Evolutionary conservation across 1,140 invertebrate genomes (phyloP), one percentile per base, ranked within the genome.

Genomic region (Tetranychus urticae): DNA sequence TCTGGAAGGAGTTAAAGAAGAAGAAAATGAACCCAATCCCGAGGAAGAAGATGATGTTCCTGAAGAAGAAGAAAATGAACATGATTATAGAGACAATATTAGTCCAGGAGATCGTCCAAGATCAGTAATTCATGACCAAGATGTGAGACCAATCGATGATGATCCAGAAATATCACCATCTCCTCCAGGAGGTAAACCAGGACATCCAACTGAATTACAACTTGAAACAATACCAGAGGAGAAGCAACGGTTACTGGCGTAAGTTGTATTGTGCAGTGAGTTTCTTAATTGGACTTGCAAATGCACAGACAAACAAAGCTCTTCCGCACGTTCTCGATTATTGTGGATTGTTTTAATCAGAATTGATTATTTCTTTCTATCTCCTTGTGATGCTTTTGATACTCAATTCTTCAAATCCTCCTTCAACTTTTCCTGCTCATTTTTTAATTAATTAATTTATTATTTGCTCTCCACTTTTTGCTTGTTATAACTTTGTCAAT

Each of bases 181-280:
- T 8, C 58, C 37, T 12, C 58, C 37, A 23, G 45, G 23, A 23
- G 36, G 23, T n/a, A 31, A n/a, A 34, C 37, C 45, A 59, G 12
- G 36, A 12, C 37, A 31, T 12, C 37, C 58, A 36, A 33, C 23
- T 13, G 58, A 59, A 35, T 48, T 59, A 46, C 58, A 37, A 31
- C 36, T 59, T 13, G 42, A 46, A 46, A 46, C 39, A 33, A 46
- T 59, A 45, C 58, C 58, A 1, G 62, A 36, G 67, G 56, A 59
- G 67, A 68, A 13, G 67, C 8, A 77, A 67, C 66, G 14, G 56
- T 62, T 39, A 66, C 72, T 14, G 92, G 50, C 50, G 50, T 52
- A 33, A 52, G 50, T 52, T 52, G 50, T 31, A 52, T 52, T 88
- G 91, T 73, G 86, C 39, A 6, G 39, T 42, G 39, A 42, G 39